A percentile compares a stretch with the other conserved stretches of the same genome.
These are phyloP conservation scores for Nematopogon swammerdamellus DNA, from an alignment of 2,888 invertebrate species.

Conservation along the genomic window DNA sequence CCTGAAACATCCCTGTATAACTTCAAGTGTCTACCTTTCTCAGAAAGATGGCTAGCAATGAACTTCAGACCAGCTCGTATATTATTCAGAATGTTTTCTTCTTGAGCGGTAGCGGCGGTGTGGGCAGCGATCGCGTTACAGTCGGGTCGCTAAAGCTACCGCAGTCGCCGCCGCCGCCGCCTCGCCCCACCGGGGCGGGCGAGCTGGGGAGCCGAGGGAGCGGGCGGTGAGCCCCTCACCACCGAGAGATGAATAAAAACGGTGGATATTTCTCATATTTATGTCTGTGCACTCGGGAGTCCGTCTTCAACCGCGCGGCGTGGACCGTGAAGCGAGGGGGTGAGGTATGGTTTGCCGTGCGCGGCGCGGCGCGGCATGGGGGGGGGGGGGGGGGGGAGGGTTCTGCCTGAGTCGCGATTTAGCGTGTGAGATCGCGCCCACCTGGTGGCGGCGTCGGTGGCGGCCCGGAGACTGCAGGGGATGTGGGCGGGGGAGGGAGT, in stretches of 20 bases:
- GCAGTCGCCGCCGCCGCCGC: slow-evolving; percentile 8
- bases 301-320: slow-evolving; percentile 8
- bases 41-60: no score
- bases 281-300: slow-evolving; percentile 52
- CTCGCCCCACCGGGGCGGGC: slow-evolving; percentile 18
- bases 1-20: no score
- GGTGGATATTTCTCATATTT: slow-evolving; percentile 52
- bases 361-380: not conserved
- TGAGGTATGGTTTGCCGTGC: not conserved
- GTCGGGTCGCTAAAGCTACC: not conserved
- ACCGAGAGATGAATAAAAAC: slow-evolving; percentile 44
- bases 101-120: slow-evolving; percentile 1
- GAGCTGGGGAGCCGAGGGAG: no score
- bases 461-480: not conserved
- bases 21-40: no score
- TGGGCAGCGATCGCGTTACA: not conserved
- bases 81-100: slow-evolving; percentile 35
- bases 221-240: slow-evolving; percentile 18
- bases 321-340: not conserved
- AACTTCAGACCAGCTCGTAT: slow-evolving; percentile 6
- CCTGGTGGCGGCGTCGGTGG: slow-evolving; percentile 34
- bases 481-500: not conserved
- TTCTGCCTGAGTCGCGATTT: slow-evolving; percentile 26
- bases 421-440: slow-evolving; percentile 54
- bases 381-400: no score